Conservation (phyloP, 2,888 invertebrate species). For the Aspidapion aeneum region DNA sequence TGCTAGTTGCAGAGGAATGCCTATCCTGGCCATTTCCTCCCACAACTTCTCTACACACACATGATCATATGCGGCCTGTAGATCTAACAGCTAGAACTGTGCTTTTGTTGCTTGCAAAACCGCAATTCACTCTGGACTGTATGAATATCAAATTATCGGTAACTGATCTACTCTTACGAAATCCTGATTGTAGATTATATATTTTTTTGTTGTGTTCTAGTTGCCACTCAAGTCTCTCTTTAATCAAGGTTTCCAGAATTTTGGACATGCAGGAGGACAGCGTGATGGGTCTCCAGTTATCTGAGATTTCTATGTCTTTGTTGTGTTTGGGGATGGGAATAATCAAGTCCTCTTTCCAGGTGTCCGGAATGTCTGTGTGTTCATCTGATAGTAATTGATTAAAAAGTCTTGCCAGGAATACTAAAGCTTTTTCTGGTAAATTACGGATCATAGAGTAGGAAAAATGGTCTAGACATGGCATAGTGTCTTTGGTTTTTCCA, state of each 20-base stretch:
- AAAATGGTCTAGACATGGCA: no score
- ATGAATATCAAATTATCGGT: not conserved
- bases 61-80: not conserved
- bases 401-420: no score
- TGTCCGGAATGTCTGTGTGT: no score
- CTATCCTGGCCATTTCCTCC: not conserved
- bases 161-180: not conserved
- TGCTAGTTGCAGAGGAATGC: not conserved
- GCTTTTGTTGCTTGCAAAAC: not conserved
- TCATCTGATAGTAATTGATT: no score
- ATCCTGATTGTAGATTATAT: not conserved
- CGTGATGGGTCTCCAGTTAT: not conserved
- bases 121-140: not conserved
- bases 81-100: not conserved
- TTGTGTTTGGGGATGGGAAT: not conserved
- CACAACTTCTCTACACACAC: not conserved
- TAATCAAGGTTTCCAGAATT: slow-evolving; percentile 4
- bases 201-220: not conserved
- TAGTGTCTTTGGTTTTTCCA: no score
- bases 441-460: no score
- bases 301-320: not conserved
- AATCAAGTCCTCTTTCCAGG: not conserved
- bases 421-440: no score
- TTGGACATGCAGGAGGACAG: not conserved
- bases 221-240: not conserved